Evolutionary conservation across 2,113 vertebrate species (phyloP), one percentile per base, ranked within the genome.

Genomic region (Scomber japonicus): DNA sequence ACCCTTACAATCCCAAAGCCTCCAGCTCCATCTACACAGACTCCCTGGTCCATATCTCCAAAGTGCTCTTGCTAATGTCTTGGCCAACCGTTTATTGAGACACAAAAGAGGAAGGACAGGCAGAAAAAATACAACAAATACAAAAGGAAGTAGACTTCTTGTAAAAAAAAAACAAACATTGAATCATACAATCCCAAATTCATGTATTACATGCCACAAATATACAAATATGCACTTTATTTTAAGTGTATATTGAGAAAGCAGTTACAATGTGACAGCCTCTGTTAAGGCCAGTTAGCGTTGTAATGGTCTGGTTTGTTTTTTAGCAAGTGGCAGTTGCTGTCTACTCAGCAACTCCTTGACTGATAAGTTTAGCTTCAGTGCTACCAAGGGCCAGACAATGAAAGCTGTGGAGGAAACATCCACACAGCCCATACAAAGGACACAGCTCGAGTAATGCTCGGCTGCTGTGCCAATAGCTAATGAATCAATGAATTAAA

Each of bases 401-500:
- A 91, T 85, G 76, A 80, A 46, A 66, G 78, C 89, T 75, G 83
- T 57, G 82, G 68, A 78, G 81, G 64, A 89, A 88, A 88, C 66
- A 88, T 89, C 85, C 84, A 61, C 87, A 63, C 71, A 63, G 74
- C 81, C 64, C 51, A 72, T 71, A 89, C 85, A 84, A 80, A 69
- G 81, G 75, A 77, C 9, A 44, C 63, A 78, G 75, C 86, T 55
- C 48, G 0, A 78, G 85, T 51, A 14, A 72, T 21, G 81, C 78
- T 66, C 81, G 1, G 15, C 40, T 72, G 84, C 78, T 70, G 79
- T 80, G 83, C 82, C 86, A 87, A 90, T 72, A 84, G 78, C 83
- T 91, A 90, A 92, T 90, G 80, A 88, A 90, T 89, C 87, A 89
- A 89, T 89, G 84, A 90, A 91, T 89, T 86, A 83, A 86, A 90